Base-by-base conservation (phyloP, 2,113 vertebrate genomes). In the Pleuronectes platessa region DNA sequence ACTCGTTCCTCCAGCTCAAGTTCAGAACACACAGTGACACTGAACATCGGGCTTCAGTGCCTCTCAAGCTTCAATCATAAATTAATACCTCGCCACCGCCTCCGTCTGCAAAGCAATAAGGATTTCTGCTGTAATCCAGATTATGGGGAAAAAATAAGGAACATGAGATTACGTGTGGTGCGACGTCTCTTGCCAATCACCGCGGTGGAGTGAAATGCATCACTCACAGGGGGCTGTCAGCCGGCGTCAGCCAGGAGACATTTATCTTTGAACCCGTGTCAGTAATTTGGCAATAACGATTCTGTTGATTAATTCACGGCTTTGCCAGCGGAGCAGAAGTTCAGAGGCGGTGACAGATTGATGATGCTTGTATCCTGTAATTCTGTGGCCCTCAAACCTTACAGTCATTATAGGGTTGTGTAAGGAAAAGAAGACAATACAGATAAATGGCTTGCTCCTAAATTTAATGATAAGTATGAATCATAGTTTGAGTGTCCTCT, bases 221-320 rank as follows among this genome's bases (percentile, higher is more conserved):
- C 87, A 89, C 77, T 84, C 82, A 72, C 20, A n/a, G 26, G 5
- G 68, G 49, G 76, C 85, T 78, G 90, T 91, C 88, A 85, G 78
- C 66, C 35, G 77, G 73, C 74, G 78, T 89, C 86, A 80, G 84
- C 75, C 85, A 82, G 71, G 68, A 90, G 83, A 88, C 87, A 86
- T 94, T 90, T 87, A 86, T 93, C 92, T 92, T 89, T 91, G 84
- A 92, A 90, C 88, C 83, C 66, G 27, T 80, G 82, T 91, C 88
- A 89, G 89, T 92, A 90, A 92, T 93, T 92, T 93, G 90, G 90
- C 92, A 91, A 92, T 85, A 91, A 86, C 69, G 61, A 66, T 86
- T 80, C 76, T 88, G 93, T 89, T 93, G 92, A 94, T 93, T 92
- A 91, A 94, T 94, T 92, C 74, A 79, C 86, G 89, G 86, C 76